Percentiles rank a stretch among this genome's conserved stretches.
Evolutionary conservation across 2,113 vertebrate species (phyloP).

Genomic region (Gasterosteus aculeatus): DNA sequence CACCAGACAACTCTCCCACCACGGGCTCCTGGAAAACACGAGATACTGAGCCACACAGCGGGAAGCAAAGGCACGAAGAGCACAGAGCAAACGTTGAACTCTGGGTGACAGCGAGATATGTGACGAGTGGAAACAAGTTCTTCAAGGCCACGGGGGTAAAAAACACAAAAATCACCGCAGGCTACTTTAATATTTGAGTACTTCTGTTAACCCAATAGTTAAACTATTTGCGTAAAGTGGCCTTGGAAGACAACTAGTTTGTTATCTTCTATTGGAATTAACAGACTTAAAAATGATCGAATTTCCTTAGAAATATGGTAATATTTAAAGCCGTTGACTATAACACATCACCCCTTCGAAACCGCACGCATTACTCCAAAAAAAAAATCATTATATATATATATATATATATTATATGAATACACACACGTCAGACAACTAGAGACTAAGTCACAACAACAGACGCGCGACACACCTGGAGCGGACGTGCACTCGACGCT

Average conservation of each 20-base stretch:
- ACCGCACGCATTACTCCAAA: too few relatives aligned
- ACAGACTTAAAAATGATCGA: too few relatives aligned
- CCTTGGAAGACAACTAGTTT: background rate
- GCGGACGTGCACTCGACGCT: background rate
- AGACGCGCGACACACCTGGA: slow-evolving; percentile 51
- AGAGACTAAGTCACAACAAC: background rate
- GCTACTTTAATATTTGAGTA: slow-evolving; percentile 3
- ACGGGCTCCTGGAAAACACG: slow-evolving; percentile 51
- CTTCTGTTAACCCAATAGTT: background rate
- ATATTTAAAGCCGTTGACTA: too few relatives aligned
- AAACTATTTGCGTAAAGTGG: background rate
- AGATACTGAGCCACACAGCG: background rate
- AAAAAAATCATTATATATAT: too few relatives aligned
- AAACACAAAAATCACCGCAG: slow-evolving; percentile 1
- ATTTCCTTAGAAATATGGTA: too few relatives aligned
- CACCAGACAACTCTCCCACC: background rate
- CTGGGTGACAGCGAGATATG: background rate
- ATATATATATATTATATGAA: too few relatives aligned
- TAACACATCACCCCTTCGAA: too few relatives aligned
- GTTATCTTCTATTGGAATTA: background rate
- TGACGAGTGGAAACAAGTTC: slow-evolving; percentile 21
- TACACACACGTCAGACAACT: too few relatives aligned
- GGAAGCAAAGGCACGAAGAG: too few relatives aligned
- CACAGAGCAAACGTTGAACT: background rate
- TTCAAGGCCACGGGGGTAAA: background rate